Percentiles rank a stretch among this genome's conserved stretches.
Conservation (phyloP, 2,797 vertebrate species). For the Cirrhinus mrigala region DNA sequence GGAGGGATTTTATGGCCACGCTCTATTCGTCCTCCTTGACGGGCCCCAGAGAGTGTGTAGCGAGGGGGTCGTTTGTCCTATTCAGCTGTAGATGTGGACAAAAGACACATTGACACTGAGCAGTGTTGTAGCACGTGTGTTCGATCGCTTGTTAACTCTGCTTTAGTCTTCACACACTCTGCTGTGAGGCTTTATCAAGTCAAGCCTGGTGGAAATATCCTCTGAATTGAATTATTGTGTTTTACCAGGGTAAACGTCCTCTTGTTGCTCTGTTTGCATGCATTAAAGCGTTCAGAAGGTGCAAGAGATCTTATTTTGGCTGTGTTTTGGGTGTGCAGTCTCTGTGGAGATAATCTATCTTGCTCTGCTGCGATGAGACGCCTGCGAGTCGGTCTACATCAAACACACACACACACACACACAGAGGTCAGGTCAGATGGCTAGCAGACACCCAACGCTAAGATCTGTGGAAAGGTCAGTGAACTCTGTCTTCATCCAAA, state of each 20-base stretch:
- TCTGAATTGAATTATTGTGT: not conserved
- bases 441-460: not conserved
- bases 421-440: constrained; percentile 9
- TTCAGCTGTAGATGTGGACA: constrained; percentile 23
- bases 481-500: constrained; percentile 11
- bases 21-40: not conserved
- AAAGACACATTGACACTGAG: constrained; percentile 32
- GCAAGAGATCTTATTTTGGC: not conserved
- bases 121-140: constrained; percentile 27
- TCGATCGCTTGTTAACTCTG: constrained; percentile 15
- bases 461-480: constrained; percentile 14
- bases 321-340: constrained; percentile 10
- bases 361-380: not conserved
- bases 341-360: not conserved
- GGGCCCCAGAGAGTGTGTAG: constrained; percentile 21
- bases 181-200: not conserved
- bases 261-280: not conserved
- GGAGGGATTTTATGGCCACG: not conserved
- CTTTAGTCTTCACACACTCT: not conserved
- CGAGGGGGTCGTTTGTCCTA: not conserved
- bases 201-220: not conserved
- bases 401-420: constrained; percentile 22
- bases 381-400: not conserved
- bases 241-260: not conserved
- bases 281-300: not conserved